phyloP scores from a whole-genome alignment of 2,113 vertebrate genomes.

The Cinclus cinclus region DNA sequence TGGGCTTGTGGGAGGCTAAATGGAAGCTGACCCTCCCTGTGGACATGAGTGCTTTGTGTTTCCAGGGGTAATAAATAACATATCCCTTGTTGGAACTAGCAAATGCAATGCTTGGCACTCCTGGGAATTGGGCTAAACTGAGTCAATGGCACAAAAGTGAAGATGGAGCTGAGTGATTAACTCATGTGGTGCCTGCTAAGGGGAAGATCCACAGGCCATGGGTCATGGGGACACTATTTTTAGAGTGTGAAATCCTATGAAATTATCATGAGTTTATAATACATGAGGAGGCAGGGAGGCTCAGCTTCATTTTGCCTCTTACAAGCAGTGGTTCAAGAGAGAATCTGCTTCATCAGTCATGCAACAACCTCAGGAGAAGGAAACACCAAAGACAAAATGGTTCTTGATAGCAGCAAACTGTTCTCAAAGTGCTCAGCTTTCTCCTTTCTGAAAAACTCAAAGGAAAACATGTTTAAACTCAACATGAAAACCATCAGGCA shows the following conservation, averaged over 20 bases:
- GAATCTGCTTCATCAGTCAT: neutral
- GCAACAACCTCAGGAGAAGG: neutral
- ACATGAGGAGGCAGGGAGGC: neutral
- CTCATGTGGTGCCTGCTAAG: neutral
- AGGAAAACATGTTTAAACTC: neutral
- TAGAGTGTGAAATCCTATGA: neutral
- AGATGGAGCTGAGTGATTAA: neutral
- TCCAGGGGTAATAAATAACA: slow-evolving; percentile 6
- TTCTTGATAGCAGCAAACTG: neutral
- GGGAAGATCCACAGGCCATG: neutral
- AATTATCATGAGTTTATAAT: slow-evolving; percentile 8
- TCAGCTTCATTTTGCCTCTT: neutral
- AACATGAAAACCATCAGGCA: neutral
- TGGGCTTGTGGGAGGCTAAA: neutral
- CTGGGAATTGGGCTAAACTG: neutral
- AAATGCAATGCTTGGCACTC: neutral
- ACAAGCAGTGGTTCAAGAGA: accelerated
- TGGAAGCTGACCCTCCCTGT: neutral
- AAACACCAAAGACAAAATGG: neutral
- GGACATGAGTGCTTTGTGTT: neutral
- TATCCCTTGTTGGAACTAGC: neutral
- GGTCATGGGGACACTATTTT: neutral
- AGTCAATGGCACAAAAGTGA: neutral
- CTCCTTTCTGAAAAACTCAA: neutral
- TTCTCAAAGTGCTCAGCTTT: neutral